Conservation (phyloP, 2,113 vertebrate species). For the Pedetes capensis region DNA sequence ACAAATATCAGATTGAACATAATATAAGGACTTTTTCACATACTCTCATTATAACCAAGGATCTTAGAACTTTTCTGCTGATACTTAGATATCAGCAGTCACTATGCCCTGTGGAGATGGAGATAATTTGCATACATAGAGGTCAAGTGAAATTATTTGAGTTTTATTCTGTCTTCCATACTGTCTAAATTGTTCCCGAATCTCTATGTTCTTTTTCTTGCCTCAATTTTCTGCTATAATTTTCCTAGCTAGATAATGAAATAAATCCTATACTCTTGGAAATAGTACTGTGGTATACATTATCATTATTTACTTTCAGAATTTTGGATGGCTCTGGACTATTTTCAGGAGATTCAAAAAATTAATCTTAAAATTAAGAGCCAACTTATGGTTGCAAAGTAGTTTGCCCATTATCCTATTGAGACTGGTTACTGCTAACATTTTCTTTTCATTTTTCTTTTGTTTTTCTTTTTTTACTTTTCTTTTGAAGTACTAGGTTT, state of each 20-base stretch:
- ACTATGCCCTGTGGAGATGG: not conserved
- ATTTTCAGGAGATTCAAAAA: not conserved
- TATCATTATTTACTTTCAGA: not conserved
- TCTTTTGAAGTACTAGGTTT: too few relatives aligned
- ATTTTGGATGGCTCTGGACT: not conserved
- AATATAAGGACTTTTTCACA: not conserved
- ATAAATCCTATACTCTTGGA: not conserved
- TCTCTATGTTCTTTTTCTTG: not conserved
- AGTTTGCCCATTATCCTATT: not conserved
- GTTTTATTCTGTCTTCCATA: not conserved
- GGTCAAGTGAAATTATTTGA: not conserved
- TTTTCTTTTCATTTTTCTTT: too few relatives aligned
- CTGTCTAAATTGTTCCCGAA: not conserved
- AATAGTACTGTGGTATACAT: not conserved
- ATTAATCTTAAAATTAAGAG: not conserved
- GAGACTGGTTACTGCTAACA: not conserved
- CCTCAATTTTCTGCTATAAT: not conserved
- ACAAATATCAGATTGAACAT: not conserved
- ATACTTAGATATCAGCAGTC: not conserved
- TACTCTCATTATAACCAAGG: not conserved
- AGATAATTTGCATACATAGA: not conserved
- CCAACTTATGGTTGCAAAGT: not conserved
- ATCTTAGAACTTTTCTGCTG: not conserved
- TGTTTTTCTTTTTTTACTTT: too few relatives aligned
- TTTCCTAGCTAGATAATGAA: not conserved